A percentile compares a stretch with the other conserved stretches of the same genome.
These are phyloP conservation scores for Heliconius ismenius DNA, from an alignment of 2,888 invertebrate genomes.

Conservation along the genomic window DNA sequence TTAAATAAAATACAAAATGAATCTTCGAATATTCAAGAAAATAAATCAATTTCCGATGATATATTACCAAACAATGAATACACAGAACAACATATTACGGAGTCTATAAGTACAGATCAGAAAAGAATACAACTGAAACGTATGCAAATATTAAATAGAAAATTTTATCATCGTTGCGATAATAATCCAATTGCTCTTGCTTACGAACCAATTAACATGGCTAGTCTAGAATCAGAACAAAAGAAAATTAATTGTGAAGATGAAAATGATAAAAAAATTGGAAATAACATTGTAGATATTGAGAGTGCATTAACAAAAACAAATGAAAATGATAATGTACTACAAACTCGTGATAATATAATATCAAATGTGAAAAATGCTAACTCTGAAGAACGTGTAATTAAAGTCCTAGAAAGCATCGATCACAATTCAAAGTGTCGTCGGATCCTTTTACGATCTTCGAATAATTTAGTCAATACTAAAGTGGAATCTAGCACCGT, in stretches of 20 bases:
- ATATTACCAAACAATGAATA: not conserved
- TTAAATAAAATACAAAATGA: not conserved
- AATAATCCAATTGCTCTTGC: conserved; percentile 59
- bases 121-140: conserved; percentile 60
- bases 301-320: not conserved
- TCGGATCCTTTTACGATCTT: conserved; percentile 58
- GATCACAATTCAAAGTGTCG: conserved; percentile 42
- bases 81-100: conserved; percentile 5
- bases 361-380: not conserved
- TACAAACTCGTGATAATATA: not conserved
- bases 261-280: conserved; percentile 12
- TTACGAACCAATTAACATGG: conserved; percentile 52
- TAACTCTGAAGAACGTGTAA: not conserved
- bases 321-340: not conserved
- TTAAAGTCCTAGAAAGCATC: not conserved
- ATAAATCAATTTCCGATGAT: not conserved
- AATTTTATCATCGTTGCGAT: conserved; percentile 52
- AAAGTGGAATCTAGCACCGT: conserved; percentile 19
- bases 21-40: not conserved
- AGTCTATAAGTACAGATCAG: not conserved
- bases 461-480: conserved; percentile 50
- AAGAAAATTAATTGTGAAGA: not conserved
- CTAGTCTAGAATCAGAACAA: conserved; percentile 21
- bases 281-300: not conserved
- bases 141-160: conserved; percentile 61